Base-by-base conservation (phyloP, 1,140 invertebrate genomes). In the Galendromus occidentalis region DNA sequence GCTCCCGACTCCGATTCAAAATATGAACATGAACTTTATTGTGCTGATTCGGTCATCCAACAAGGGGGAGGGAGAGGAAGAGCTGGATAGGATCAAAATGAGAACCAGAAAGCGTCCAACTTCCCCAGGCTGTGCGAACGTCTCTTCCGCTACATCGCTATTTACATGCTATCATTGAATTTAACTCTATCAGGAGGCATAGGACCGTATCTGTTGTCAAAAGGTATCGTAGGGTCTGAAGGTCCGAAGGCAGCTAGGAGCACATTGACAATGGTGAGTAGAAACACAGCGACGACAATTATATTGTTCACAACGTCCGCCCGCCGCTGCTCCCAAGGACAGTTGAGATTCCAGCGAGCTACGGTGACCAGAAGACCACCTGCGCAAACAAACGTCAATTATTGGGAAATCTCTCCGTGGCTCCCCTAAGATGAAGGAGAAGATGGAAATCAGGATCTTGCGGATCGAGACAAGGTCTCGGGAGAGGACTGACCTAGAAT, bases 211-310 rank as follows among this genome's bases (percentile, higher is more conserved):
- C 51, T 25, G 33, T 59, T 25, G 1, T 59, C 42, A 22, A 42
- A 4, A 42, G 29, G 63, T 7, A 20, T 66, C 28, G 42, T 42
- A 22, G 63, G 41, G 12, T 70, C 71, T 17, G 66, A 66, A 7
- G 69, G 70, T 44, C 69, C 69, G 64, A 72, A 72, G 4, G 71
- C 71, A 28, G 69, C 67, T 9, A 72, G 69, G 18, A 72, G 45
- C 45, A 72, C 70, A 55, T 72, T 72, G 1, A 72, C 68, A 2
- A 72, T 69, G 7, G 70, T 72, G 9, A 72, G 66, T 25, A 72
- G 63, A 63, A 72, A 72, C 4, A 71, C 70, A 12, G 71, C 14
- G 30, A 72, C 68, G 1, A 72, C 67, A n/a, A 69, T 67, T 14
- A 67, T 44, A 41, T 72, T 72, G 42, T 72, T 72, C 6, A 69